These are phyloP conservation scores for Gonioctena quinquepunctata DNA, from an alignment of 1,140 invertebrate genomes.

Conservation along the genomic window DNA sequence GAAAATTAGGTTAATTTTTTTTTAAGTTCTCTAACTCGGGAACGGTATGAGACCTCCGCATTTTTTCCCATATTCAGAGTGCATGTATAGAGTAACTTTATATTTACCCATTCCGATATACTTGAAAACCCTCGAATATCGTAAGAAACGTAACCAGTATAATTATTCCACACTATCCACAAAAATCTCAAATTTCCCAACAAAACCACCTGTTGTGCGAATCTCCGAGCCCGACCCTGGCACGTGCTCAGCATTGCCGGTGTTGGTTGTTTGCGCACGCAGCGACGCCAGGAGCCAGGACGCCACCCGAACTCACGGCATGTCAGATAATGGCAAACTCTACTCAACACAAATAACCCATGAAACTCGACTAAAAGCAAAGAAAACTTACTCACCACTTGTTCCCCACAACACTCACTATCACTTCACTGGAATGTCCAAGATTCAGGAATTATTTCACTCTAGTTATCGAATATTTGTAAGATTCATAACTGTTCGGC, in stretches of 20 bases:
- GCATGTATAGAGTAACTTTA: too few species aligned
- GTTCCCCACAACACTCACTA: not conserved
- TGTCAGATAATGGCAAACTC: conserved; percentile 8
- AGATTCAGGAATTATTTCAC: not conserved
- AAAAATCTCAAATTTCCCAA: too few species aligned
- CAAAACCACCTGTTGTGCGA: not conserved
- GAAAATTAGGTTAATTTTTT: too few species aligned
- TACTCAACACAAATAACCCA: not conserved
- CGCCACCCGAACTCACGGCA: conserved; percentile 12
- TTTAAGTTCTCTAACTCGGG: too few species aligned
- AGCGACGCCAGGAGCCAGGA: conserved; percentile 12
- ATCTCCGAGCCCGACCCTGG: not conserved
- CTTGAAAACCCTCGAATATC: too few species aligned
- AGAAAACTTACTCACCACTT: not conserved
- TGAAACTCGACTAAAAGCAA: not conserved
- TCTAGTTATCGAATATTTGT: not conserved
- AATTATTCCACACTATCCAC: too few species aligned
- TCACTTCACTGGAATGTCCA: not conserved
- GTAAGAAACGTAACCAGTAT: too few species aligned
- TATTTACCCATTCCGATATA: not conserved
- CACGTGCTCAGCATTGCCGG: not conserved
- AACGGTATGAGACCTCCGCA: too few species aligned
- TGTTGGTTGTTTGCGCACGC: conserved; percentile 7
- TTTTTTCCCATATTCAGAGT: too few species aligned
- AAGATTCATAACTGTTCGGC: not conserved